Conservation (phyloP, 2,113 vertebrate genomes). For the Phalacrocorax aristotelis region DNA sequence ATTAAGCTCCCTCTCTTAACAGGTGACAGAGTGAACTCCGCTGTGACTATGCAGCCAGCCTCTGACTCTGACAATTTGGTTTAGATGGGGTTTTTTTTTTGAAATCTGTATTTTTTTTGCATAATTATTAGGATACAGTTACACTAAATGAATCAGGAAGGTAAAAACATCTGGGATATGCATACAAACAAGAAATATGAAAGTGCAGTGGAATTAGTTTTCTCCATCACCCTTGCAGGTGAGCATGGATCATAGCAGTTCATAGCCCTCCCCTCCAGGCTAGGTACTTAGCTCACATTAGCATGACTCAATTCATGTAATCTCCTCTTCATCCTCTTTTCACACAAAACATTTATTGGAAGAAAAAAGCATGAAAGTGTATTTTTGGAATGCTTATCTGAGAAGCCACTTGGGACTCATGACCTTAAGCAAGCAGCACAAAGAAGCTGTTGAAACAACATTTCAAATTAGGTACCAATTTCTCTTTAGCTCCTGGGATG, state of each 20-base stretch:
- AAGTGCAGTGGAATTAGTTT: background rate
- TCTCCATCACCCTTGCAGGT: background rate
- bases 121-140: background rate
- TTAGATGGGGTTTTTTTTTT: background rate
- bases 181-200: background rate
- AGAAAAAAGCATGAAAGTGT: background rate
- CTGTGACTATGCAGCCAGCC: rapidly evolving
- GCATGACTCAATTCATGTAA: background rate
- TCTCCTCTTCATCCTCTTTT: background rate
- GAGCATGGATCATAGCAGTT: background rate
- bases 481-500: background rate
- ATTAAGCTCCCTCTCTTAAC: background rate
- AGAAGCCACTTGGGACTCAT: background rate
- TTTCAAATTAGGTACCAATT: background rate
- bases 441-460: background rate
- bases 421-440: background rate
- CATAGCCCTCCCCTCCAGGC: background rate
- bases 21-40: background rate
- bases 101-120: background rate
- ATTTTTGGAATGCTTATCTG: background rate
- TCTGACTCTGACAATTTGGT: background rate
- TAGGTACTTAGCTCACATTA: background rate
- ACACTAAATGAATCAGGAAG: background rate
- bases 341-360: background rate
- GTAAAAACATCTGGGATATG: background rate